Evolutionary conservation across 2,888 invertebrate species (phyloP).

Genomic region (Hartigia nigra): DNA sequence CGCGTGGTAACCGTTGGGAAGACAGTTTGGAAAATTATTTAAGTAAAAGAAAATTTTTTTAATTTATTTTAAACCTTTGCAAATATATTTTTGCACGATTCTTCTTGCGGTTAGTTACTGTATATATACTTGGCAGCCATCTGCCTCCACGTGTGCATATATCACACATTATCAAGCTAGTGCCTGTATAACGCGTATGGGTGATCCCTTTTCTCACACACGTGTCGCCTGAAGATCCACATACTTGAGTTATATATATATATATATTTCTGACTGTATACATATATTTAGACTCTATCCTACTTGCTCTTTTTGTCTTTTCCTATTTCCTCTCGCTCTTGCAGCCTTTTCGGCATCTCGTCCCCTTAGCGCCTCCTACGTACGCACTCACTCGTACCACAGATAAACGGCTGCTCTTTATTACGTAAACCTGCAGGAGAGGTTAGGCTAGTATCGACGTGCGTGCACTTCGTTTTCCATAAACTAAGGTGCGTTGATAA

Average conservation of each 20-base stretch:
- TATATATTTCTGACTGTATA: too few relatives aligned
- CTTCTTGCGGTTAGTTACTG: neutral
- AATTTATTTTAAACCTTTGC: too few relatives aligned
- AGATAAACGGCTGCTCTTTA: neutral
- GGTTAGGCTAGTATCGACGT: neutral
- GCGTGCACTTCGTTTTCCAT: neutral
- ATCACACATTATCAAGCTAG: slow-evolving; percentile 23
- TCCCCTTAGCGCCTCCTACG: neutral
- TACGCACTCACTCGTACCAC: neutral
- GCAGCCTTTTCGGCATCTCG: neutral
- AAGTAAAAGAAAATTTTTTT: too few relatives aligned
- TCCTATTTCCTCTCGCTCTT: neutral
- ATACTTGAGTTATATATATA: too few relatives aligned
- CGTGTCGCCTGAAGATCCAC: neutral
- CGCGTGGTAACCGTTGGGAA: too few relatives aligned
- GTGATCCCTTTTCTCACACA: neutral
- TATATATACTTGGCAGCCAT: slow-evolving; percentile 9
- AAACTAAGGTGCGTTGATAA: neutral
- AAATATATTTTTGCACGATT: neutral
- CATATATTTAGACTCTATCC: too few relatives aligned
- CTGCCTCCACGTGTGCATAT: slow-evolving; percentile 18
- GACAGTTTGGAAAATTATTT: too few relatives aligned
- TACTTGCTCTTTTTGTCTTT: neutral
- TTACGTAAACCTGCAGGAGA: neutral
- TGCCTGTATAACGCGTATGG: slow-evolving; percentile 6